Conservation (phyloP, 2,113 vertebrate genomes). For the Butorides virescens region DNA sequence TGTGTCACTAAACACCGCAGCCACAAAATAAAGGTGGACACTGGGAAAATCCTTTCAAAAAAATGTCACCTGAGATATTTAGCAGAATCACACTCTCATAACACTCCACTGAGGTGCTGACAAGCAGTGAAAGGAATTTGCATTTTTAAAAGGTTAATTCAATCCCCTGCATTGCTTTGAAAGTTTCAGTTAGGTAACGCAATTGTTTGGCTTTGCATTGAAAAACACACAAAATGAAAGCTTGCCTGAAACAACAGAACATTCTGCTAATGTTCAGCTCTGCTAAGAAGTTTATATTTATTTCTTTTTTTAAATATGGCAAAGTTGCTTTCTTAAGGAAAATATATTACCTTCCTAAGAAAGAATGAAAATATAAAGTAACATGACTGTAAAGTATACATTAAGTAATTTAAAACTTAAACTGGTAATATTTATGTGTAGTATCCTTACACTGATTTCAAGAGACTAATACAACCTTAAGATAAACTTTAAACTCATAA, state of each 20-base stretch:
- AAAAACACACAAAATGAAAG: background rate
- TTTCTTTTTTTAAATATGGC: background rate
- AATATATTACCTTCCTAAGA: background rate
- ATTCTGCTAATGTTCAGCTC: background rate
- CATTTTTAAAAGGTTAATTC: background rate
- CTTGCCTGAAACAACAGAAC: background rate
- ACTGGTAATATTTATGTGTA: background rate
- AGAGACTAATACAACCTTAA: background rate
- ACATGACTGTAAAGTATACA: background rate
- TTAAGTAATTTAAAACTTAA: background rate
- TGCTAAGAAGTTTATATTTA: background rate
- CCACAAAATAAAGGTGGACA: background rate
- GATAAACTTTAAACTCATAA: background rate
- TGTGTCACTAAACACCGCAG: background rate
- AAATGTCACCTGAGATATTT: background rate
- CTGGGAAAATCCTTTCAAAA: background rate
- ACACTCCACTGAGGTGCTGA: background rate
- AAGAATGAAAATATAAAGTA: background rate
- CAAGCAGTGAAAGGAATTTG: background rate
- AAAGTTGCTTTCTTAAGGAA: background rate
- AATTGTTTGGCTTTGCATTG: background rate
- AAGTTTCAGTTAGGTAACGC: background rate
- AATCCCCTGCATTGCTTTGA: background rate
- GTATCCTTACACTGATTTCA: background rate
- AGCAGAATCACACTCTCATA: background rate